Conservation (phyloP, 2,888 invertebrate species). For the Diabrotica balteata region DNA sequence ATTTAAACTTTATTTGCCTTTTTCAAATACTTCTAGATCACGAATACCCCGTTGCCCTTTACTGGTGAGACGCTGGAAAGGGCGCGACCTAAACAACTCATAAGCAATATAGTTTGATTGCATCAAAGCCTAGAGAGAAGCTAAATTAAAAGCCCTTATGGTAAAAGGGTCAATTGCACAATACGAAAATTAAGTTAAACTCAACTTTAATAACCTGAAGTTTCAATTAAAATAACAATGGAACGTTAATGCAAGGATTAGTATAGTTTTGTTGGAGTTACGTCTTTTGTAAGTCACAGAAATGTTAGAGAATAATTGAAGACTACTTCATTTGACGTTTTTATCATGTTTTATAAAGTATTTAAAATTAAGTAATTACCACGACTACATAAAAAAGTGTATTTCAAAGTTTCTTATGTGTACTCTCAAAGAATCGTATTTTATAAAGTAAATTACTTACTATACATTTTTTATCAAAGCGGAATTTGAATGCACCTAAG, state of each 20-base stretch:
- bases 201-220: constrained; percentile 10
- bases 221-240: constrained; percentile 22
- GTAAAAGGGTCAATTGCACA: constrained; percentile 18
- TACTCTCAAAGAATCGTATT: too few relatives aligned
- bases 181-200: constrained; percentile 19
- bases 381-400: too few relatives aligned
- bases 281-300: constrained; percentile 6
- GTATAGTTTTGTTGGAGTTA: constrained; percentile 15
- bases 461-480: too few relatives aligned
- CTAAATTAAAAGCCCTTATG: constrained; percentile 15
- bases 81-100: constrained; percentile 18
- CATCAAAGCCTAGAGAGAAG: constrained; percentile 4
- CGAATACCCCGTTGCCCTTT: too few relatives aligned
- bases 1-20: too few relatives aligned
- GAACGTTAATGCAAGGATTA: constrained; percentile 16
- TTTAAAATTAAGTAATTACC: too few relatives aligned
- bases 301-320: constrained; percentile 14
- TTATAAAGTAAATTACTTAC: too few relatives aligned
- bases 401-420: too few relatives aligned
- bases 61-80: background rate
- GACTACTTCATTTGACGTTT: background rate
- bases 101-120: constrained; percentile 18
- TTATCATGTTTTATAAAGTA: background rate
- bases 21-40: too few relatives aligned
- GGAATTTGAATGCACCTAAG: too few relatives aligned